phyloP scores from a whole-genome alignment of 2,113 vertebrate genomes.

The Ariopsis seemanni region DNA sequence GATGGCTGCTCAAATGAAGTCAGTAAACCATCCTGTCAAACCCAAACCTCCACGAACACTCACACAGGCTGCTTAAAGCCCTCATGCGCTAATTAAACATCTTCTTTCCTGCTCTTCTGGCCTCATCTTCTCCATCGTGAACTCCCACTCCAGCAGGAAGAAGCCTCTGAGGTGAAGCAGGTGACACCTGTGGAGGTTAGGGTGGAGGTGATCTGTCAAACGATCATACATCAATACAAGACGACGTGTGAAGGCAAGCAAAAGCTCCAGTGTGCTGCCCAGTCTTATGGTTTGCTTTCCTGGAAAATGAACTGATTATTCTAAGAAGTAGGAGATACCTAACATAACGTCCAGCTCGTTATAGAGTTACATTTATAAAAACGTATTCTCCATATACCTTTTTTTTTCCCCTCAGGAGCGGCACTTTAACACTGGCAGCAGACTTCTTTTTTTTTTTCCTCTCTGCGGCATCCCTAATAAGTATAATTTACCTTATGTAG shows the following conservation, averaged over 20 bases:
- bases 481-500: too few relatives aligned
- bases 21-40: constrained; percentile 49
- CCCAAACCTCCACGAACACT: constrained; percentile 28
- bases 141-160: constrained; percentile 8
- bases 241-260: not conserved
- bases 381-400: not conserved
- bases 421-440: too few relatives aligned
- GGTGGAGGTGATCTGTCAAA: not conserved
- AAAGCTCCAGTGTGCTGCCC: not conserved
- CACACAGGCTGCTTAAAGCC: constrained; percentile 17
- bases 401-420: not conserved
- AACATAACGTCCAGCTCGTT: not conserved
- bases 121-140: constrained; percentile 5
- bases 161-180: constrained; percentile 2
- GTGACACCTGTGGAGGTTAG: not conserved
- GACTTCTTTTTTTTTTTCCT: too few relatives aligned
- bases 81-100: constrained; percentile 38
- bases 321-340: not conserved
- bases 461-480: too few relatives aligned
- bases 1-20: constrained; percentile 52
- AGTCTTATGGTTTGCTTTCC: not conserved
- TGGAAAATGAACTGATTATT: not conserved
- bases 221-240: not conserved
- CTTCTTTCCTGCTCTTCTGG: constrained; percentile 20
- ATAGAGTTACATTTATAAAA: not conserved